A percentile compares a stretch with the other conserved stretches of the same genome.
These are phyloP conservation scores for Takifugu flavidus DNA, from an alignment of 2,113 vertebrate species.

Conservation along the genomic window DNA sequence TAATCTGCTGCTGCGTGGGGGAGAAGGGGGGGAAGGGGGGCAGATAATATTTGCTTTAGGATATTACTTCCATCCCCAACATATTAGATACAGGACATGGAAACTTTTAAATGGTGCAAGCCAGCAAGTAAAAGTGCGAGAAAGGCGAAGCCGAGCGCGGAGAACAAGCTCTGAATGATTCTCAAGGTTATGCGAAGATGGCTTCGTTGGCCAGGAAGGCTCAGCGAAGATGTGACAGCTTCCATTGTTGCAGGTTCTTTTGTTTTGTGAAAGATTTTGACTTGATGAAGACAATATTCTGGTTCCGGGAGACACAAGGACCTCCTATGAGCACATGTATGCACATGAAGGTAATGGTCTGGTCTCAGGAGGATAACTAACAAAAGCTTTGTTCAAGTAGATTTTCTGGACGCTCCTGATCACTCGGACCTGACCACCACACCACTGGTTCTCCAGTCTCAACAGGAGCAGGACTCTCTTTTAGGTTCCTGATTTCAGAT, in stretches of 20 bases:
- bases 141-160: slow-evolving; percentile 5
- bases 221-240: slow-evolving; percentile 6
- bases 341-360: too few relatives aligned
- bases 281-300: too few relatives aligned
- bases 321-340: too few relatives aligned
- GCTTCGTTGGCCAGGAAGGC: background rate
- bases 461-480: too few relatives aligned
- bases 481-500: too few relatives aligned
- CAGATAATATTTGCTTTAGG: slow-evolving; percentile 72
- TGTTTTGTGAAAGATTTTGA: too few relatives aligned
- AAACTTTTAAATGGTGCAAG: slow-evolving; percentile 61
- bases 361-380: too few relatives aligned
- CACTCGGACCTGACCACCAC: too few relatives aligned
- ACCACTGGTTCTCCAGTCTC: too few relatives aligned
- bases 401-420: too few relatives aligned
- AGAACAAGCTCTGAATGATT: slow-evolving; percentile 54
- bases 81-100: slow-evolving; percentile 50
- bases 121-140: slow-evolving; percentile 13
- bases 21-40: slow-evolving; percentile 13
- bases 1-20: slow-evolving; percentile 67
- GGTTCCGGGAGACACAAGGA: too few relatives aligned
- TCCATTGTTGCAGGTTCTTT: background rate
- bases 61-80: slow-evolving; percentile 57
- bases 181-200: slow-evolving; percentile 41
- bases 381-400: too few relatives aligned